phyloP scores from a whole-genome alignment of 53 echinoderm and acorn worm species.

The Hippasteria phrygiana region DNA sequence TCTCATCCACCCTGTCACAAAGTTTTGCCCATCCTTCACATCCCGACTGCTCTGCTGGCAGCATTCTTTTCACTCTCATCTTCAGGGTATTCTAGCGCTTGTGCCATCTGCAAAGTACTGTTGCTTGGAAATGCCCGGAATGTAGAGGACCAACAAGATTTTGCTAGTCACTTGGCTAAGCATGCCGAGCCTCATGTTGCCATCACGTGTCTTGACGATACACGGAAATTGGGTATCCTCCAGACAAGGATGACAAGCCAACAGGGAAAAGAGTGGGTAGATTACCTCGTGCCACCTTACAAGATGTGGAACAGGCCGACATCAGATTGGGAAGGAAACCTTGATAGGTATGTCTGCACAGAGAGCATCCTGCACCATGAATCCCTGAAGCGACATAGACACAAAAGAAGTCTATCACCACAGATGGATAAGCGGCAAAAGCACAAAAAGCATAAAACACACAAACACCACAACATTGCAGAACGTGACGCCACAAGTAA shows the following conservation, averaged over 20 bases:
- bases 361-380: slow-evolving; percentile 66
- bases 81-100: slow-evolving; percentile 42
- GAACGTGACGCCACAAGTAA: slow-evolving; percentile 7
- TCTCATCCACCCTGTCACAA: slow-evolving; percentile 44
- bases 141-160: slow-evolving; percentile 29
- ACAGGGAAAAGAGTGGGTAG: slow-evolving; percentile 86
- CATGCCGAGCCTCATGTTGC: slow-evolving; percentile 70
- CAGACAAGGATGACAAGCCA: slow-evolving; percentile 60
- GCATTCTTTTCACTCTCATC: slow-evolving; percentile 51
- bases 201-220: slow-evolving; percentile 48
- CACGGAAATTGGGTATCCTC: slow-evolving; percentile 39
- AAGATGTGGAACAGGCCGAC: slow-evolving; percentile 81
- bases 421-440: slow-evolving; percentile 59
- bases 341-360: slow-evolving; percentile 71
- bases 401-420: slow-evolving; percentile 12
- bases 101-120: slow-evolving; percentile 49
- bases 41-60: slow-evolving; percentile 55
- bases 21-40: slow-evolving; percentile 51
- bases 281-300: slow-evolving; percentile 91
- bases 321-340: slow-evolving; percentile 68
- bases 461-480: slow-evolving; percentile 38
- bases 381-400: slow-evolving; percentile 57
- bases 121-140: slow-evolving; percentile 45
- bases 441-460: slow-evolving; percentile 57
- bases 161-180: slow-evolving; percentile 47